phyloP scores from a whole-genome alignment of 2,113 vertebrate species.

The Solenodon paradoxus region DNA sequence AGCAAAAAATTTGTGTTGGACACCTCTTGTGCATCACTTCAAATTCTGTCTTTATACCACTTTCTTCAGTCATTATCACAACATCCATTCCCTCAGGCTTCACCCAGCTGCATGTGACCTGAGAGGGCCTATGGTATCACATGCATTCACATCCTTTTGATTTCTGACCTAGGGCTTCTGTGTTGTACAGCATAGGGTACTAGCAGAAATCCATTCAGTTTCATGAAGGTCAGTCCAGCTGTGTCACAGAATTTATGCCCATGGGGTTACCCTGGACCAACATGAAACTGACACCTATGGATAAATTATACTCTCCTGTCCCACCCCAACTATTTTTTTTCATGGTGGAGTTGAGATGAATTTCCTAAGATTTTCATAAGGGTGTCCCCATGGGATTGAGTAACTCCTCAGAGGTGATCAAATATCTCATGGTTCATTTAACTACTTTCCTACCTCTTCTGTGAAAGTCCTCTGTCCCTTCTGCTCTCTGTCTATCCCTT shows the following conservation, averaged over 20 bases:
- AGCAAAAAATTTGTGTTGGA: neutral
- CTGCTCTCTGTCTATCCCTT: neutral
- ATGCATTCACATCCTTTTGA: neutral
- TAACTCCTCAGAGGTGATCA: neutral
- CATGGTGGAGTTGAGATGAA: neutral
- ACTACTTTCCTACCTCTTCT: neutral
- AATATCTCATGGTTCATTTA: neutral
- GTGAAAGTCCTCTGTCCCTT: neutral
- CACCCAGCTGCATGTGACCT: neutral
- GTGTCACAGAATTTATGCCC: neutral
- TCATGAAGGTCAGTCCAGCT: neutral
- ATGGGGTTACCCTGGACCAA: neutral
- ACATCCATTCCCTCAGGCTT: neutral
- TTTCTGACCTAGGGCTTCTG: neutral
- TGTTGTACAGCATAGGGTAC: neutral
- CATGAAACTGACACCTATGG: neutral
- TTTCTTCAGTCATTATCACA: neutral
- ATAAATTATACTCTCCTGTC: neutral
- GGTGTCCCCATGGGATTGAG: neutral
- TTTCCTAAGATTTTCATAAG: neutral
- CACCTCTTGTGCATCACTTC: neutral
- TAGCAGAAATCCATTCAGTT: neutral
- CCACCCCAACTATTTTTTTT: neutral
- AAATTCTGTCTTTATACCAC: neutral
- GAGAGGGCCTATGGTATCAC: neutral